These are phyloP conservation scores for Tretioscincus oriximinensis DNA, from an alignment of 2,113 vertebrate species.

Conservation along the genomic window DNA sequence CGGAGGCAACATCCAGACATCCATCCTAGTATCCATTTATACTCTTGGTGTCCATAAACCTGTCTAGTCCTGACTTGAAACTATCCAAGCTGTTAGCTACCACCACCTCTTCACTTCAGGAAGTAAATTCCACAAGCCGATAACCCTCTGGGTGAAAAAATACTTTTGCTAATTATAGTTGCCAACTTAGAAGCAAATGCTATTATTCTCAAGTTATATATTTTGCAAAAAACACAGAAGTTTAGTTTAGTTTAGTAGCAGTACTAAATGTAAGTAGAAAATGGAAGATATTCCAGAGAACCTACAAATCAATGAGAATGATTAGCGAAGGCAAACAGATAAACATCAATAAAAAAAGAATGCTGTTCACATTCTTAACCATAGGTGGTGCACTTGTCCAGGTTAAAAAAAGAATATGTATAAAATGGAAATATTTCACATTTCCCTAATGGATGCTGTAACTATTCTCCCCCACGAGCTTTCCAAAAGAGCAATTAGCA, in stretches of 20 bases:
- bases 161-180: not conserved
- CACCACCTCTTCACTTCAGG: too few relatives aligned
- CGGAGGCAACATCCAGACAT: too few relatives aligned
- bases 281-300: conserved; percentile 27
- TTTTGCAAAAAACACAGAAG: not conserved
- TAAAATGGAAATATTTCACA: not conserved
- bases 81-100: too few relatives aligned
- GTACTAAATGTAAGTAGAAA: conserved; percentile 14
- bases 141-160: not conserved
- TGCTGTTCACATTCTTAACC: not conserved
- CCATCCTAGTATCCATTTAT: too few relatives aligned
- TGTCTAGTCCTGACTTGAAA: too few relatives aligned
- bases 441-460: not conserved
- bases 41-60: too few relatives aligned
- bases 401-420: not conserved
- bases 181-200: not conserved
- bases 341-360: not conserved
- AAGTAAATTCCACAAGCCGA: too few relatives aligned
- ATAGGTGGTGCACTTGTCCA: not conserved
- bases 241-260: not conserved
- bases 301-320: not conserved
- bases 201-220: not conserved
- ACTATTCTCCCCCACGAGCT: not conserved
- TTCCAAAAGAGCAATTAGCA: not conserved
- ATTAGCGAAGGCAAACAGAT: conserved; percentile 17